These are phyloP conservation scores for Cheilosia vulpina DNA, from an alignment of 2,888 invertebrate genomes.

Conservation along the genomic window DNA sequence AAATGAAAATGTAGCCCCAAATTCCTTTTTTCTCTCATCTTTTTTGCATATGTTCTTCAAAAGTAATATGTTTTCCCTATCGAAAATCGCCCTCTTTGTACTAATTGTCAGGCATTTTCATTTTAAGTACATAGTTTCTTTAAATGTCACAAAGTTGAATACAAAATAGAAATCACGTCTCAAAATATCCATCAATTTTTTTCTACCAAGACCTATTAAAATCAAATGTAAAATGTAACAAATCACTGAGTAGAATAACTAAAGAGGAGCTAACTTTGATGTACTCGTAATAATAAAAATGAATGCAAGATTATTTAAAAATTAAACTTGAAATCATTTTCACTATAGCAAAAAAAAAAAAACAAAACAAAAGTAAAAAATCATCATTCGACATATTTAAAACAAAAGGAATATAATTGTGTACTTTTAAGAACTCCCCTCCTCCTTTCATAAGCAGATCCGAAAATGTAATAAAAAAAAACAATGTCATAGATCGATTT, in stretches of 20 bases:
- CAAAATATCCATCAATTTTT: neutral
- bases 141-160: no score
- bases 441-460: slow-evolving; percentile 28
- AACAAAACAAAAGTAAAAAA: slow-evolving; percentile 12
- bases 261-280: slow-evolving; percentile 4
- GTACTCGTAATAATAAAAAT: neutral
- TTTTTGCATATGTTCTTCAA: no score
- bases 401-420: slow-evolving; percentile 33
- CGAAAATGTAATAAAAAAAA: slow-evolving; percentile 16
- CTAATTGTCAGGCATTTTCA: no score
- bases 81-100: no score
- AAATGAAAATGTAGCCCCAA: no score
- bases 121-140: no score
- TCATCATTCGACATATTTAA: neutral
- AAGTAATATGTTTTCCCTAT: no score
- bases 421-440: slow-evolving; percentile 41
- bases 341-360: neutral
- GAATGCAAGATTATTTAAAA: neutral
- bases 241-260: neutral
- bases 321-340: neutral
- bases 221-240: slow-evolving; percentile 7
- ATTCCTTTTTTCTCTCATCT: no score
- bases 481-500: slow-evolving; percentile 46
- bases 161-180: no score
- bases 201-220: neutral